These are phyloP conservation scores for Penaeus japonicus DNA, from an alignment of 1,140 invertebrate genomes.

Conservation along the genomic window DNA sequence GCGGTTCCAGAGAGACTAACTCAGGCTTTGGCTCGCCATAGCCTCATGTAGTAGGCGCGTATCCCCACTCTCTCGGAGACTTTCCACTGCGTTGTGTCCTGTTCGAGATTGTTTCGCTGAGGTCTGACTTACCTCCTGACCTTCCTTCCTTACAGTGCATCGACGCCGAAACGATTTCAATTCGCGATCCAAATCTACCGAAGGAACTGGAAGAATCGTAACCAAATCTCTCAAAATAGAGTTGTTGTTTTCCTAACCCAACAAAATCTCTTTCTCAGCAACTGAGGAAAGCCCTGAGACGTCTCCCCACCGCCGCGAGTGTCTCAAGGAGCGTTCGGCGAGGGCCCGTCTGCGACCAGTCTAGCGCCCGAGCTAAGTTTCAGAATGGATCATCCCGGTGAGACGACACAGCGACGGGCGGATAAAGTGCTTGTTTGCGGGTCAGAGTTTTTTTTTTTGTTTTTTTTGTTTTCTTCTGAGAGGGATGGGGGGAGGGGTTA, in stretches of 20 bases:
- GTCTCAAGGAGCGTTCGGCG: too few relatives aligned
- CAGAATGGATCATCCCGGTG: conserved; percentile 27
- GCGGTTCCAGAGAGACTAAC: conserved; percentile 40
- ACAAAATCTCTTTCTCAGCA: background rate
- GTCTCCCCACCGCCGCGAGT: background rate
- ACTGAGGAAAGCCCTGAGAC: background rate
- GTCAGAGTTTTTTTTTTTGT: background rate
- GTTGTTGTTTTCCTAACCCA: background rate
- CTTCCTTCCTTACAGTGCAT: too few relatives aligned
- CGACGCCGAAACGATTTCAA: too few relatives aligned
- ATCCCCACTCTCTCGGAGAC: background rate
- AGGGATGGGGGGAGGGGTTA: background rate
- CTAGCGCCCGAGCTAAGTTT: background rate
- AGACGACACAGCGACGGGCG: background rate
- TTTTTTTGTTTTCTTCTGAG: background rate
- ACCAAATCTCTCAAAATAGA: too few relatives aligned
- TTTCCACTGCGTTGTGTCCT: background rate
- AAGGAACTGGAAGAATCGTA: too few relatives aligned
- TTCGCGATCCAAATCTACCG: too few relatives aligned
- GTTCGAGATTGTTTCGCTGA: background rate
- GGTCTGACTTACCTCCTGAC: too few relatives aligned
- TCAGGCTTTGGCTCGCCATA: conserved; percentile 7
- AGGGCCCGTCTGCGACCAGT: background rate
- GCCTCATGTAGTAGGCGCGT: conserved; percentile 18
- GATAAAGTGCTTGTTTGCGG: background rate